Evolutionary conservation across 2,888 invertebrate genomes (phyloP), one percentile per base, ranked within the genome.

Genomic region (Nesidiocoris tenuis): DNA sequence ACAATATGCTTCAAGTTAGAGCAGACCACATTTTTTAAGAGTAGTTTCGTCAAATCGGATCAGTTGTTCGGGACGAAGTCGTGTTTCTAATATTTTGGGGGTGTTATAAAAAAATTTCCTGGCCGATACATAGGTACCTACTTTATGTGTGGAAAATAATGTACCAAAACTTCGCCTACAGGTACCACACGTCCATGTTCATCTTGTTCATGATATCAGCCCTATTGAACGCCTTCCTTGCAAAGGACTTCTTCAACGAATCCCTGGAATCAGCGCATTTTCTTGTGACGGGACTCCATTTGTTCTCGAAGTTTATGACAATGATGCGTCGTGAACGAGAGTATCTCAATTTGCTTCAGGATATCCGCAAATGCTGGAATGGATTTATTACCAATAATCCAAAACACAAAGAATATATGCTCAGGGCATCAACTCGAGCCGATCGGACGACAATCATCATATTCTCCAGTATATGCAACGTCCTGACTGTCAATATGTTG

Each of bases 211-310:
- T 61, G 23, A 23, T 25, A 1, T 57, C 70, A 25, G 7, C 63
- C 5, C 2, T 18, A 18, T 54, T 39, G 9, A 72, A 72, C 72
- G 61, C 61, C 5, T 72, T 61, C 18, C 19, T 21, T 0, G 24
- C 72, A 1, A 54, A 23, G 21, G 72, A 72, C 24, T 72, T 72
- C 55, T 72, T 72, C 63, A 22, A 12, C 54, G 61, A 72, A 21
- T 72, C 61, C 19, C 63, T 72, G 1, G 72, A 72, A 54, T 72
- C 72, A 9, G n/a, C 61, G 54, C 72, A 72, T 18, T 61, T 72
- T 56, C 63, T 72, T 0, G 72, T 72, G n/a, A 61, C 72, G 1
- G 61, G 61, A 0, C 21, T 61, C 9, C 72, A 72, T 23, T 5
- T 72, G 24, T 25, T 61, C 21, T 12, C 23, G 7, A 72, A 72